Evolutionary conservation across 2,113 vertebrate species (phyloP), one percentile per base, ranked within the genome.

Genomic region (Petrocephalus microphthalmus): DNA sequence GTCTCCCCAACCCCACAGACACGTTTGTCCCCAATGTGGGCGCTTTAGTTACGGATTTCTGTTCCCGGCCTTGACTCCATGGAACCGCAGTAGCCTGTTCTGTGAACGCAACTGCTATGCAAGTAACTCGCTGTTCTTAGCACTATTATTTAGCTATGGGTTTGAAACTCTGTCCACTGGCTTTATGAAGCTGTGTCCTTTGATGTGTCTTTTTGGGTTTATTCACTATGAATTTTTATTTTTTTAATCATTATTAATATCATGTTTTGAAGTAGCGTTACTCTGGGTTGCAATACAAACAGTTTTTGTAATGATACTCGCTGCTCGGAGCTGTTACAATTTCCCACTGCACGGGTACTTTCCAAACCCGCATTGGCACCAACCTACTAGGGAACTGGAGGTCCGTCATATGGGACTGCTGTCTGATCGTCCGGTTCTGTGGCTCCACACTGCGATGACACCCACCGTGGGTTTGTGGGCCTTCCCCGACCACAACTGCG

Each of bases 91-190:
- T 37, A 78, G 33, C 33, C 71, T 78, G 15, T 78, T 78, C 33
- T 78, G 71, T 78, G 71, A 42, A 19, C 81, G 42, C 45, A 49
- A 83, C 37, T 47, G 81, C 81, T 83, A 83, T 83, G 81, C 81
- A 83, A 83, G 19, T 83, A 11, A 49, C 81, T 82, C 29, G 15
- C 67, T 37, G 33, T 78, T 78, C 71, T 5, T 19, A 42, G 37
- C 29, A 42, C 71, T 42, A n/a, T 78, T 13, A 42, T 42, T 78
- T 78, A 78, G 29, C 71, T 74, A 29, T 74, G 67, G 25, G 25
- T 37, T 74, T 74, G 33, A 19, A 74, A 74, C 67, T 37, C 67
- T 74, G 25, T 74, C 67, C 67, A 74, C 67, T 29, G 25, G 25
- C 67, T 74, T 11, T 33, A 37, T 74, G 5, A 74, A 37, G 29